Percentiles rank a stretch among this genome's conserved stretches.
Evolutionary conservation across 2,797 vertebrate species (phyloP).

Genomic region (Tiaroga cobitis): DNA sequence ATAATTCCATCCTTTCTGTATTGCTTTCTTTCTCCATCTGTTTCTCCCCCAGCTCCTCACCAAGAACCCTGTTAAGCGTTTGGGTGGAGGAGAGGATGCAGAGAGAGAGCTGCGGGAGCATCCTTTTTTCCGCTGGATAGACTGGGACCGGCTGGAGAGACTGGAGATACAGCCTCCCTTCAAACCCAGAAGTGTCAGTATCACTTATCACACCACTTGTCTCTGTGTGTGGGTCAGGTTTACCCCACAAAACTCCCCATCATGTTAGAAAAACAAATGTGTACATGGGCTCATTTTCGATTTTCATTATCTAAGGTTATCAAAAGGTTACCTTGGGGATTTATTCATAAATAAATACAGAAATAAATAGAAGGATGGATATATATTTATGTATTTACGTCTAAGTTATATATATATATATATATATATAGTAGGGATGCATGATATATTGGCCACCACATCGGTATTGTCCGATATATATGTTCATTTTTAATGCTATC

Average conservation of each 20-base stretch:
- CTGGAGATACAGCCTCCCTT: conserved; percentile 88
- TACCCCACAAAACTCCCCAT: background rate
- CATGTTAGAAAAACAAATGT: background rate
- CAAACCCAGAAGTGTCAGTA: conserved; percentile 88
- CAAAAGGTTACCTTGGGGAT: too few species aligned
- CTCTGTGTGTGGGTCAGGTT: background rate
- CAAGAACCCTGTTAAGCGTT: conserved; percentile 86
- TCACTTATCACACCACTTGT: background rate
- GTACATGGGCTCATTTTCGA: background rate
- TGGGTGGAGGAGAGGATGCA: conserved; percentile 83
- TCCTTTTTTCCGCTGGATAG: conserved; percentile 90
- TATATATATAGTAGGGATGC: too few species aligned
- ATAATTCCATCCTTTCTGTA: background rate
- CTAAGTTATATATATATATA: too few species aligned
- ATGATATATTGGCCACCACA: too few species aligned
- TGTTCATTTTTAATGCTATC: too few species aligned
- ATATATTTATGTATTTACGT: too few species aligned
- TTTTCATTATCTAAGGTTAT: background rate
- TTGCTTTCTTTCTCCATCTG: background rate
- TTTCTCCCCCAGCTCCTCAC: conserved; percentile 81
- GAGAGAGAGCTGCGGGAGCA: conserved; percentile 88
- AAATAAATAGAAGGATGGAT: background rate
- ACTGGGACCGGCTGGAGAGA: conserved; percentile 89
- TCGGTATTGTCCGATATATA: too few species aligned
- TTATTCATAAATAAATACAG: background rate